A percentile compares a stretch with the other conserved stretches of the same genome.
Evolutionary conservation across 2,888 invertebrate species (phyloP).

Genomic region (Agrilus cyanescens): DNA sequence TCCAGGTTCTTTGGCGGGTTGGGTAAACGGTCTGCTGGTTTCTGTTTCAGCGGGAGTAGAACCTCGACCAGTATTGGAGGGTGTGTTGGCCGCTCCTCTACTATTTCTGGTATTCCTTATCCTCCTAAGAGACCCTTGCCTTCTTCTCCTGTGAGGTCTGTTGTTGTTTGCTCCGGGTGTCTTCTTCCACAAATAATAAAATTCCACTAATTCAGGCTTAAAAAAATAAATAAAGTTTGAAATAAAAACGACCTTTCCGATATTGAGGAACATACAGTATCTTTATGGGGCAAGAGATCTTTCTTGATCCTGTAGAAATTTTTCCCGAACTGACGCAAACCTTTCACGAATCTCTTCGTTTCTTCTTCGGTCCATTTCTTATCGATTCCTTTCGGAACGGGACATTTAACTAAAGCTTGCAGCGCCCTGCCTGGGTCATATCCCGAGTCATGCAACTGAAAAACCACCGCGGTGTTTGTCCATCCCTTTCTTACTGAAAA

Average conservation of each 20-base stretch:
- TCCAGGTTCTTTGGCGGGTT: slow-evolving; percentile 51
- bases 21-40: slow-evolving; percentile 47
- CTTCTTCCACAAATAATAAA: slow-evolving; percentile 99
- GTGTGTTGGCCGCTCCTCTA: slow-evolving; percentile 49
- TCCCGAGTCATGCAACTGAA: slow-evolving; percentile 82
- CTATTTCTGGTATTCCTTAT: slow-evolving; percentile 82
- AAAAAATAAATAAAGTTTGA: slow-evolving; percentile 4
- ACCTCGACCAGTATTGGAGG: slow-evolving; percentile 22
- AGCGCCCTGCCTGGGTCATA: slow-evolving; percentile 95
- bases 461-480: slow-evolving; percentile 13
- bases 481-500: background rate
- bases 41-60: slow-evolving; percentile 34
- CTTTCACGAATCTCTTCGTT: slow-evolving; percentile 96
- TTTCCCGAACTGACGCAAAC: slow-evolving; percentile 95
- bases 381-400: slow-evolving; percentile 92
- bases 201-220: slow-evolving; percentile 90
- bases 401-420: slow-evolving; percentile 92
- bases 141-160: slow-evolving; percentile 80
- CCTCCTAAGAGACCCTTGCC: slow-evolving; percentile 76
- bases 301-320: slow-evolving; percentile 97
- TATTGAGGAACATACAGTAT: slow-evolving; percentile 55
- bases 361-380: slow-evolving; percentile 99
- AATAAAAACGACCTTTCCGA: slow-evolving; percentile 8
- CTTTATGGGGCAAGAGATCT: slow-evolving; percentile 92
- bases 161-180: slow-evolving; percentile 95